Evolutionary conservation across 2,797 vertebrate species (phyloP), one percentile per base, ranked within the genome.

Genomic region (Sebastes vulpes): DNA sequence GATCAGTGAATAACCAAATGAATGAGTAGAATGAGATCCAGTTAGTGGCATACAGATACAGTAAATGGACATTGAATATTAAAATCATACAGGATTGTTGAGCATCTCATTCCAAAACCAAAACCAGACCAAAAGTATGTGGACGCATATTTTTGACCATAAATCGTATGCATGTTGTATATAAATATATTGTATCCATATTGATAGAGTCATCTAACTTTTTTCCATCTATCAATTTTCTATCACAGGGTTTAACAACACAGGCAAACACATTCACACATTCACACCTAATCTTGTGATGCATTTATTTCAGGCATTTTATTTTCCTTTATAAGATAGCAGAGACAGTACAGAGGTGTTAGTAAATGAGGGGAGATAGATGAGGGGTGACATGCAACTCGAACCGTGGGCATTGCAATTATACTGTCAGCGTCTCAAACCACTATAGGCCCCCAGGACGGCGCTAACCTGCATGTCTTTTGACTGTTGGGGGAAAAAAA

Each of bases 1-100:
- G 88, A 92, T 85, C 75, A n/a, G 56, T 46, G 12, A 32, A 56
- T 16, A 29, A 54, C 23, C 11, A 32, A 72, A 66, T 77, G 20
- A 78, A 72, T 31, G 4, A 69, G 26, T 29, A 3, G 57, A 63
- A 28, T 46, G 5, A 50, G 18, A 38, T 68, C 20, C 26, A 23
- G 29, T 75, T 42, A 11, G 38, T 25, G 20, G n/a, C 4, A 1
- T 59, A 70, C 12, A 57, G 20, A 25, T 61, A 7, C 12, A 18
- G 21, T 6, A 57, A 3, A 26, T 57, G 42, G 61, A 2, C 63
- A 68, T 32, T 72, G 8, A 35, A 18, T 28, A 28, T 58, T 56
- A 5, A 42, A 21, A 38, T 52, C n/a, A 65, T 16, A 10, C 7
- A 1, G 7, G 4, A 50, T 32, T 21, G 5, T 28, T 46, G 9